Base-by-base conservation (phyloP, 2,797 vertebrate genomes). In the Allobates femoralis region DNA sequence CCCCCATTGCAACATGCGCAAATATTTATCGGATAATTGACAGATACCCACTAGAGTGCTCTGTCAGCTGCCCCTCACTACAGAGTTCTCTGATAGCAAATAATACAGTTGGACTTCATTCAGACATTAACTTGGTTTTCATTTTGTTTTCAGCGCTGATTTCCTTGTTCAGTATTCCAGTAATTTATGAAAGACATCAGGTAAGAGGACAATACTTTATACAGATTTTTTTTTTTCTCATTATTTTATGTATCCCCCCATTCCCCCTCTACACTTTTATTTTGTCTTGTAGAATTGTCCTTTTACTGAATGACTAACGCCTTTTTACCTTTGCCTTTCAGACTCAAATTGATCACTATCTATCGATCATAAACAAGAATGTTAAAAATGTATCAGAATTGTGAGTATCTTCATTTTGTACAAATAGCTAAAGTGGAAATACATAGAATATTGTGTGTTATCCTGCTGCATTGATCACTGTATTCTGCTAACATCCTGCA, bases 101-200 rank as follows among this genome's bases (percentile, higher is more conserved):
- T 30, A 26, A n/a, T n/a, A 26, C 23, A 74, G 3, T n/a, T 21
- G 50, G 71, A 15, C 26, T 26, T 26, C 37, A 28, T 51, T n/a
- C 46, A 19, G 58, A 1, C 12, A 28, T n/a, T 50, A 60, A 77
- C 58, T n/a, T 55, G 2, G 16, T 26, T 50, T 71, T 89, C 2
- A 90, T 53, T 78, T 87, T 69, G 79, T 82, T 92, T 90, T 69
- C 92, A 99, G 98, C 93, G 93, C 94, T 99, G 94, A 91, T 99
- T 85, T 96, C 92, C 1, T 94, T 93, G 79, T 99, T 99, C 96
- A 97, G 96, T 90, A 94, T 95, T 94, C 98, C 98, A 82, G 95
- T 99, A 91, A 88, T 98, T 94, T 99, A 99, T 90, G 97, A 99
- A 93, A 98, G 97, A 86, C 96, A 99, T 93, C 97, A 99, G 98